Evolutionary conservation across 1,140 invertebrate species (phyloP), one percentile per base, ranked within the genome.

Genomic region (Vanessa atalanta): DNA sequence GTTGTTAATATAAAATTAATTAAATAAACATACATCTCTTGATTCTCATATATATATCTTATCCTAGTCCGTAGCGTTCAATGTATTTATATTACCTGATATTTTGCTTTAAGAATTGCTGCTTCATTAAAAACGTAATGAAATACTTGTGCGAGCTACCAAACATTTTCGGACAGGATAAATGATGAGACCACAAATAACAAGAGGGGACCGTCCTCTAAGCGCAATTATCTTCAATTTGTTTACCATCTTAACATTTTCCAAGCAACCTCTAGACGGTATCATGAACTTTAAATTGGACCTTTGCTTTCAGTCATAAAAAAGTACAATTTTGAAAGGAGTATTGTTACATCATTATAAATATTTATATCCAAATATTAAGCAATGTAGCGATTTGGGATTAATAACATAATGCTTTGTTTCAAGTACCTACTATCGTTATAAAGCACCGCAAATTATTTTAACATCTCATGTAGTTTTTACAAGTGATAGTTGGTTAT

Each of bases 171-270:
- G 50, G 66, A 23, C 12, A 51, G 48, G 8, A 43, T 64, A 71
- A 63, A 71, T 51, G 13, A 64, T 20, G 69, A 15, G 43, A 63
- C 48, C 69, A 50, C 57, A 64, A 71, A 51, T 71, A 64, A 71
- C 23, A 48, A 61, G 47, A 71, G 60, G 60, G 69, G 60, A 63
- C 50, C 47, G 69, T 47, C 69, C 47, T 31, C 23, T 15, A 15
- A 15, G n/a, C 48, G 69, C 60, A 71, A 65, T 64, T 71, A 71
- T 50, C 60, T 65, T 61, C 31, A 71, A 63, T 71, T 64, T 71
- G 48, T 71, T 71, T 63, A 15, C 60, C 47, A 50, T 63, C 31
- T 48, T 53, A 70, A 31, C 57, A 43, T 70, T 70, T n/a, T n/a
- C 47, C 55, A 23, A 60, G 15, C 8, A 51, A 48, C 47, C 43